Evolutionary conservation across 2,888 invertebrate genomes (phyloP), one percentile per base, ranked within the genome.

Genomic region (Pyrrhosoma nymphula): DNA sequence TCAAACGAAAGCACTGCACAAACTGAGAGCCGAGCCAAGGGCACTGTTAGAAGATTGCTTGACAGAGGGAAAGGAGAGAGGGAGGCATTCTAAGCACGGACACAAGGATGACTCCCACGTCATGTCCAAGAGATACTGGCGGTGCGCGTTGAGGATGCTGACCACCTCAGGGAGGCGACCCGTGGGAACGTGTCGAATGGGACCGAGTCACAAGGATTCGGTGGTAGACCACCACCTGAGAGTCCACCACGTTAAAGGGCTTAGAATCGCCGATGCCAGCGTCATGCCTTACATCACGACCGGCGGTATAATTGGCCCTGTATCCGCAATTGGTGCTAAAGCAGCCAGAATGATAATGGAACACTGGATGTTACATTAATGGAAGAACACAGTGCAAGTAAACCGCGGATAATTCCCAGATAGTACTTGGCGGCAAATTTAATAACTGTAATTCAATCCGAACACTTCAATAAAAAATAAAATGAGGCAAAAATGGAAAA

Each of bases 181-280:
- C 30, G 95, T 96, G 47, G 96, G 96, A 20, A 96, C 96, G 16
- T 96, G 96, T 95, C 96, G 96, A 95, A 96, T 96, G 96, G 96
- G 96, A 8, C 96, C 96, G 6, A 30, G 95, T 4, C 96, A 96
- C 95, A 96, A 96, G 6, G 95, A 95, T 1, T 95, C 96, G 1
- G 96, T 96, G 6, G 96, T 96, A 0, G 96, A 96, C 95, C 95
- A 96, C n/a, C 95, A 96, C 39, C 95, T 96, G 39, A 56, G 82
- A 88, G 96, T 96, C 0, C 95, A 96, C 63, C 96, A 96, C 16
- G 96, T 97, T 0, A 95, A 96, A 47, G 96, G 96, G 12, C 95
- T 97, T 16, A 95, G 97, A 56, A 96, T 97, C 56, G 96, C 96
- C 6, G 97, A 97, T 95, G 96, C 96, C n/a, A 96, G 96, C 55